phyloP scores from a whole-genome alignment of 2,797 vertebrate species.

The Leuciscus waleckii region DNA sequence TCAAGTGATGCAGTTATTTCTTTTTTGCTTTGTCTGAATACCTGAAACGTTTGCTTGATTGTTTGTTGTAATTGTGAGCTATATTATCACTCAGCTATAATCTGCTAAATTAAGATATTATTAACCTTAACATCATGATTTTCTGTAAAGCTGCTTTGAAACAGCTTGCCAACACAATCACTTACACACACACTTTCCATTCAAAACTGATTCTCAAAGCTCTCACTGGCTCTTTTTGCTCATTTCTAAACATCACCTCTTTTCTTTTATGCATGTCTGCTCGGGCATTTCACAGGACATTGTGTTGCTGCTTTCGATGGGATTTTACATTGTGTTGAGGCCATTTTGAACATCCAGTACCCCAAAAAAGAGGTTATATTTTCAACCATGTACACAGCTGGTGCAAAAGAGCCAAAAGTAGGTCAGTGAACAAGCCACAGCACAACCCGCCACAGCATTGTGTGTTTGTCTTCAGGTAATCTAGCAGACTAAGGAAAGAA shows the following conservation, averaged over 20 bases:
- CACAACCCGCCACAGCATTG: background rate
- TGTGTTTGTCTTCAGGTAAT: constrained; percentile 57
- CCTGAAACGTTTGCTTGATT: background rate
- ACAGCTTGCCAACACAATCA: background rate
- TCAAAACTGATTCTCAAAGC: constrained; percentile 12
- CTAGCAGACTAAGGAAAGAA: constrained; percentile 55
- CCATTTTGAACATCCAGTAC: constrained; percentile 1
- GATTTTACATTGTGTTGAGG: background rate
- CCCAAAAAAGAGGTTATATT: constrained; percentile 40
- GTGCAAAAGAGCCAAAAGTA: constrained; percentile 65
- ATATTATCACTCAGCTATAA: background rate
- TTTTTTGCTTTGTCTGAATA: background rate
- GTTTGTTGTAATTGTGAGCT: background rate
- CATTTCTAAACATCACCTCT: background rate
- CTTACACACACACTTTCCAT: background rate
- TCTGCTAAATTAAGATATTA: background rate
- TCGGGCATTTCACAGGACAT: background rate
- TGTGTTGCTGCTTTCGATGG: background rate
- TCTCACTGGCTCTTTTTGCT: background rate
- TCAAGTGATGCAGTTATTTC: background rate
- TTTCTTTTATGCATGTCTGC: background rate
- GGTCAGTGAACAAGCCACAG: constrained; percentile 63
- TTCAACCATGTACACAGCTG: constrained; percentile 40
- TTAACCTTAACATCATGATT: background rate
- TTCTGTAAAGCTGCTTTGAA: background rate